A percentile compares a stretch with the other conserved stretches of the same genome.
These are phyloP conservation scores for Rhogogaster chlorosoma DNA, from an alignment of 2,888 invertebrate species.

Conservation along the genomic window DNA sequence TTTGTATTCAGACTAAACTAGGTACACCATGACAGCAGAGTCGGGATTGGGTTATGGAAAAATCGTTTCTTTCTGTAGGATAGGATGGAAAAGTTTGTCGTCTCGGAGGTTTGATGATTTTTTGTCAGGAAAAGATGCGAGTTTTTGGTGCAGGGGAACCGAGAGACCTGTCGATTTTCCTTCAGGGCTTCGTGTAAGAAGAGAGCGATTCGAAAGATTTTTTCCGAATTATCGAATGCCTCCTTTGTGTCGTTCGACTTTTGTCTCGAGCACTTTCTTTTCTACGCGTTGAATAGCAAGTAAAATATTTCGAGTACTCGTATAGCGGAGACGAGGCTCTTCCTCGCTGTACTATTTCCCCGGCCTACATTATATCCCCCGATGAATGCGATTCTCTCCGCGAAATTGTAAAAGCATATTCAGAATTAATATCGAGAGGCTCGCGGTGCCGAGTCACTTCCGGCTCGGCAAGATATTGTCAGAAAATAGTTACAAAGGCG, in stretches of 20 bases:
- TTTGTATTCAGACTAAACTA: background rate
- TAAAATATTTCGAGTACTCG: conserved; percentile 38
- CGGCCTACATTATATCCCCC: conserved; percentile 13
- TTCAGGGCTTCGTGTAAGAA: background rate
- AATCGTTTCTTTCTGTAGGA: background rate
- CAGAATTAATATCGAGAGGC: conserved; percentile 16
- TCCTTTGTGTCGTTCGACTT: conserved; percentile 27
- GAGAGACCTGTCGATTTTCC: background rate
- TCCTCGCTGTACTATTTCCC: background rate
- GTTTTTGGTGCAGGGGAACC: background rate
- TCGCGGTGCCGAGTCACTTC: background rate
- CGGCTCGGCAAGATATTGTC: background rate
- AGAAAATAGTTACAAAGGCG: background rate
- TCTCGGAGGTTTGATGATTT: no score
- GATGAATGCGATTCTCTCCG: background rate
- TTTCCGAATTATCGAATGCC: conserved; percentile 34
- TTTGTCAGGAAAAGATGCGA: no score
- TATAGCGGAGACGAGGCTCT: conserved; percentile 1
- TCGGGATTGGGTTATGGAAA: background rate
- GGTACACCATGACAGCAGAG: background rate
- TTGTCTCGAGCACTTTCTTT: conserved; percentile 23
- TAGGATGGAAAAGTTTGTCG: no score
- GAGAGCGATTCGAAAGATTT: conserved; percentile 15
- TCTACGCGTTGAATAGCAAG: conserved; percentile 15
- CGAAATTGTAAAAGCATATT: conserved; percentile 11